phyloP scores from a whole-genome alignment of 2,888 invertebrate species.

The Altica lythri region DNA sequence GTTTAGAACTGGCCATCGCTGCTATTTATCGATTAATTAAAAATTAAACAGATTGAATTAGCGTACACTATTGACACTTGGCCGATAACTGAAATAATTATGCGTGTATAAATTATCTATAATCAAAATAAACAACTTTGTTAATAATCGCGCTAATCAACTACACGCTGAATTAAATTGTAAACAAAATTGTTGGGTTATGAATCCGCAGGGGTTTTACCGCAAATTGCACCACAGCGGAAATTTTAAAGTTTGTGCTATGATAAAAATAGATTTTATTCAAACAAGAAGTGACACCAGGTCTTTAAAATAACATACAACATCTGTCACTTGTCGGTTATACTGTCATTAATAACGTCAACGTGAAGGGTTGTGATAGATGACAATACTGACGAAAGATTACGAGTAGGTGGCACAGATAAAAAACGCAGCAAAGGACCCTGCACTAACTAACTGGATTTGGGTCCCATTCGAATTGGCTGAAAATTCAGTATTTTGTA shows the following conservation, averaged over 20 bases:
- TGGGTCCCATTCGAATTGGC: too few relatives aligned
- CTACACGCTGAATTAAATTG: conserved; percentile 23
- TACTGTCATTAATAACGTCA: too few relatives aligned
- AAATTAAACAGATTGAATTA: conserved; percentile 38
- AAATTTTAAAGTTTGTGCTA: too few relatives aligned
- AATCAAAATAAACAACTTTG: conserved; percentile 32
- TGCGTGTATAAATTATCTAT: conserved; percentile 34
- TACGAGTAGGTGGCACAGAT: too few relatives aligned
- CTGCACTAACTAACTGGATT: too few relatives aligned
- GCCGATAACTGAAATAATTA: conserved; percentile 36
- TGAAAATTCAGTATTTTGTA: too few relatives aligned
- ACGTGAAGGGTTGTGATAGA: too few relatives aligned
- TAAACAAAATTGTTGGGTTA: conserved; percentile 18
- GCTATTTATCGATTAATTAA: conserved; percentile 38
- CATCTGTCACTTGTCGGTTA: too few relatives aligned
- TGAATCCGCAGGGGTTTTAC: not conserved
- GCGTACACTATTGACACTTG: conserved; percentile 34
- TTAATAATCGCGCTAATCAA: conserved; percentile 27
- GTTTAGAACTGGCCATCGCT: not conserved
- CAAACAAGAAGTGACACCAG: too few relatives aligned
- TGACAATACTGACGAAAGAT: too few relatives aligned
- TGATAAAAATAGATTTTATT: not conserved
- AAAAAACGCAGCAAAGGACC: too few relatives aligned
- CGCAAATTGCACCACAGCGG: not conserved
- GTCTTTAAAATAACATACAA: too few relatives aligned